Base-by-base conservation (phyloP, 2,797 vertebrate species). In the Masticophis lateralis region DNA sequence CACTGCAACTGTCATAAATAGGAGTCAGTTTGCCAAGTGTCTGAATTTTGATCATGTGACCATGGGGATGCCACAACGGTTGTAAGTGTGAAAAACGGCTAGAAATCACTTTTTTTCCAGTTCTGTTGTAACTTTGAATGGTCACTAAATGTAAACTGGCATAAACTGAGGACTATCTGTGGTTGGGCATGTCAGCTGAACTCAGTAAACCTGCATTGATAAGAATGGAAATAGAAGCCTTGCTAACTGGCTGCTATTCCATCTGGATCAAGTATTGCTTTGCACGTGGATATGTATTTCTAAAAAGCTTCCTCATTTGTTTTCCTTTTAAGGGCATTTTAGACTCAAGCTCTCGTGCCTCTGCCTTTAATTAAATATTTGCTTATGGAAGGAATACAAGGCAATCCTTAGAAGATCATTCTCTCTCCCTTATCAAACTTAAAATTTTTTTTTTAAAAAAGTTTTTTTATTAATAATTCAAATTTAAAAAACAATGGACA, bases 221-320 rank as follows among this genome's bases (percentile, higher is more conserved):
- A n/a, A 28, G 13, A 6, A 61, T 32, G 79, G 37, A 66, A 59
- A 59, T 27, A 6, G 5, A 32, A n/a, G 14, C 27, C 8, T 37
- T 1, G 56, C 56, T 12, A 3, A n/a, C 51, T 2, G 5, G 5
- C 8, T 10, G 47, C 61, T 9, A 87, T 90, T 93, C 53, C 37
- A 8, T 13, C 6, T 22, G 20, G 7, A 22, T 20, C 59, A 59
- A 6, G 59, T 20, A 32, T n/a, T 61, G 56, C 63, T n/a, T 43
- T 61, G 28, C 43, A 61, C 1, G 13, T 20, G 25, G 28, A 13
- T 7, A 37, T 27, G 14, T 18, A n/a, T 56, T 79, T 87, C 63
- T 56, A 69, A 89, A 88, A 92, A 28, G 28, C 92, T 27, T 92
- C 55, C 59, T 47, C 1, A 4, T 93, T 91, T 93, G 90, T 88